These are phyloP conservation scores for Drosophila recens DNA, from an alignment of 2,888 invertebrate species.

Conservation along the genomic window DNA sequence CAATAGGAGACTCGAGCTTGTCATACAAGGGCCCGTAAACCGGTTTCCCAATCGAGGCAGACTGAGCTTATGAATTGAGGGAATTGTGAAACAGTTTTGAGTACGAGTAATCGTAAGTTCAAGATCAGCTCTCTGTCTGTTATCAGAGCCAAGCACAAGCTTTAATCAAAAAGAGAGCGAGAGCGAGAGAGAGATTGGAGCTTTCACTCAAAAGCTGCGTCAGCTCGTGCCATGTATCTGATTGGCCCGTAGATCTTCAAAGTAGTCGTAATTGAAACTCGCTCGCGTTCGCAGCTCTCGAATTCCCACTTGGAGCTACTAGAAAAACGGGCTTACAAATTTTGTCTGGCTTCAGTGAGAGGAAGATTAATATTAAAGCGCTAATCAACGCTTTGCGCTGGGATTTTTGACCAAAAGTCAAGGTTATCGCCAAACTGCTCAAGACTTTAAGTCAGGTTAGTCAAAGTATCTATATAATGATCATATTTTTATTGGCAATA, in stretches of 20 bases:
- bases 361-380: slow-evolving; percentile 30
- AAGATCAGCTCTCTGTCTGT: slow-evolving; percentile 36
- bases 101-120: slow-evolving; percentile 22
- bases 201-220: slow-evolving; percentile 48
- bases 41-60: slow-evolving; percentile 32
- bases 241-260: slow-evolving; percentile 25
- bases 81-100: slow-evolving; percentile 21
- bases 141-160: slow-evolving; percentile 23
- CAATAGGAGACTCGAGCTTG: slow-evolving; percentile 1
- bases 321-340: slow-evolving; percentile 19
- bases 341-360: slow-evolving; percentile 30
- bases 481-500: slow-evolving; percentile 2
- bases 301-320: slow-evolving; percentile 2
- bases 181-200: slow-evolving; percentile 17
- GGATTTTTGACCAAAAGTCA: slow-evolving; percentile 47
- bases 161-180: not conserved
- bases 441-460: slow-evolving; percentile 35
- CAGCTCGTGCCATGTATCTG: slow-evolving; percentile 27
- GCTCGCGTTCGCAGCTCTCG: slow-evolving; percentile 31
- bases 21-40: slow-evolving; percentile 21
- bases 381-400: slow-evolving; percentile 41
- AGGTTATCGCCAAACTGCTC: slow-evolving; percentile 45
- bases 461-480: slow-evolving; percentile 2
- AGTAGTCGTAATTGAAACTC: slow-evolving; percentile 39
- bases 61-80: slow-evolving; percentile 12